Base-by-base conservation (phyloP, 2,797 vertebrate genomes). In the Kryptolebias ocellatus region DNA sequence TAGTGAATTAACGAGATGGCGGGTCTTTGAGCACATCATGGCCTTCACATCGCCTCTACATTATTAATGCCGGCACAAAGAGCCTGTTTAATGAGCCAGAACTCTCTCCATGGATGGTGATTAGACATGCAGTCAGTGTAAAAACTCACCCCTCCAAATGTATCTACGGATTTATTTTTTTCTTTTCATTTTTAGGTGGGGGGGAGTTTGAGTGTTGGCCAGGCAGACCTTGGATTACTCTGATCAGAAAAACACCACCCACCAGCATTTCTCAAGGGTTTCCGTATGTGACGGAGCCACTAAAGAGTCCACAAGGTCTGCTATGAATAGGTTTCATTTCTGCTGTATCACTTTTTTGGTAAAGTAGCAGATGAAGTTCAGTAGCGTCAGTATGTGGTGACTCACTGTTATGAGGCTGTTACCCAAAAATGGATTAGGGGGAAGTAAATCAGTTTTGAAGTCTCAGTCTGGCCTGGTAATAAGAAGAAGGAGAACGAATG, bases 11-110 rank as follows among this genome's bases (percentile, higher is more conserved):
- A 88, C 67, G 12, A 85, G 81, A 84, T 83, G 83, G 74, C 82
- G 82, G 85, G 87, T 91, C 88, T 91, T 90, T 88, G 84, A 91
- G 75, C 83, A 84, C 83, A 80, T 88, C 83, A 65, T 71, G 27
- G 60, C 84, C 69, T 78, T 87, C 83, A 60, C 81, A 74, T 78
- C 61, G 71, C 74, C 60, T 63, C 84, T 92, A 78, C 84, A 92
- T 91, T 91, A 93, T 93, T 92, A 90, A 93, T 90, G 84, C 59
- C 52, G 10, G 81, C 83, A 86, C 87, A 90, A 89, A 90, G 89
- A 83, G 81, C 85, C 74, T 83, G 84, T 85, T 86, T 92, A 92
- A 92, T 91, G 90, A 92, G 88, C 76, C 90, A 68, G 72, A 85
- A 90, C 85, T 83, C 77, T 79, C 79, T 89, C 83, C 47, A 73